phyloP scores from a whole-genome alignment of 1,140 invertebrate species.

The Latrodectus geometricus region DNA sequence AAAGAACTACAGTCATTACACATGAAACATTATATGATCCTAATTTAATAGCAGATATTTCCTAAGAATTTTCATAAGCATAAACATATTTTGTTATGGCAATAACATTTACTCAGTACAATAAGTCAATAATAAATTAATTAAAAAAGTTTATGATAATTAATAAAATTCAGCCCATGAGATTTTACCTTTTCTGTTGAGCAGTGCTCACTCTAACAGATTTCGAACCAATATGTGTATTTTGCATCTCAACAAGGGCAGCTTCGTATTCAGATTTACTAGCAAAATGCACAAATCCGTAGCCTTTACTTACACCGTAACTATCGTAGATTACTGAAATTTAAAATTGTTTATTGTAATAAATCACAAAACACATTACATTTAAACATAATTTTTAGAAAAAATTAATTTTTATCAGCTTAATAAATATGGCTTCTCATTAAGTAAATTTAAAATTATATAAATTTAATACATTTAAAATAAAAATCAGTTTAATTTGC shows the following conservation, averaged over 20 bases:
- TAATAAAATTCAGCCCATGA: not conserved
- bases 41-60: no score
- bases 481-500: no score
- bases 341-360: not conserved
- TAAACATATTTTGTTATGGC: no score
- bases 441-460: no score
- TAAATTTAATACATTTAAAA: no score
- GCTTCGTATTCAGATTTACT: conserved; percentile 95
- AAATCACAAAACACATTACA: not conserved
- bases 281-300: conserved; percentile 95
- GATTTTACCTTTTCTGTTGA: conserved; percentile 84
- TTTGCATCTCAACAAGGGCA: conserved; percentile 79
- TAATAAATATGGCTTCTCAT: no score
- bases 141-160: not conserved
- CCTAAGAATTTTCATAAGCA: no score
- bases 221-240: conserved; percentile 76
- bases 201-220: conserved; percentile 91
- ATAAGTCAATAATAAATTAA: not conserved
- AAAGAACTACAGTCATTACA: no score
- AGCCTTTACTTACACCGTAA: conserved; percentile 92
- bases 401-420: no score
- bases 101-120: not conserved
- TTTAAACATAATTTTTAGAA: no score
- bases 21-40: no score
- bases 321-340: conserved; percentile 85